These are phyloP conservation scores for Drosophila novamexicana DNA, from an alignment of 1,140 invertebrate genomes.

Conservation along the genomic window DNA sequence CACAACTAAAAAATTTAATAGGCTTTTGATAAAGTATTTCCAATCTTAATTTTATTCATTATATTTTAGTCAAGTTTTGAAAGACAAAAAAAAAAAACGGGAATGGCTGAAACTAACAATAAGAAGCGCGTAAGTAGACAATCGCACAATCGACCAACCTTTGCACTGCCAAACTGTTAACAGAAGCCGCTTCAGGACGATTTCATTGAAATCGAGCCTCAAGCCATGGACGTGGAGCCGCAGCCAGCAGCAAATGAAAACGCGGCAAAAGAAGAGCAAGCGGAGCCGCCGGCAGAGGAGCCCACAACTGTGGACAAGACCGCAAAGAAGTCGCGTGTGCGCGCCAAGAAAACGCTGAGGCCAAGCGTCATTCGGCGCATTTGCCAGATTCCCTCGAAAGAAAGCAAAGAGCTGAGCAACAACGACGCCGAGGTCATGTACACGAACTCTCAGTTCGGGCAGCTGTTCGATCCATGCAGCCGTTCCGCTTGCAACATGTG, in stretches of 20 bases:
- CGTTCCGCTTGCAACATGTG: background rate
- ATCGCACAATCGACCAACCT: too few relatives aligned
- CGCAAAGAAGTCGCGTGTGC: background rate
- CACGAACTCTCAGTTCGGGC: constrained; percentile 19
- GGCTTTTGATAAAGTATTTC: background rate
- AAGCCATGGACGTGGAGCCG: background rate
- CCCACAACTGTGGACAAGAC: background rate
- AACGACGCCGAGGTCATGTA: constrained; percentile 32
- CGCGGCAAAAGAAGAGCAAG: background rate
- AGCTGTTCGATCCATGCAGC: background rate
- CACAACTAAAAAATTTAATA: background rate
- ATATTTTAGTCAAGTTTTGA: too few relatives aligned
- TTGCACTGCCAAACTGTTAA: too few relatives aligned
- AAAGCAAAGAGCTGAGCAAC: background rate
- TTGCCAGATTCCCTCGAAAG: constrained; percentile 13
- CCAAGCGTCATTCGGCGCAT: constrained; percentile 19
- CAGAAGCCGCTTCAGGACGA: background rate
- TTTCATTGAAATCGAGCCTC: background rate
- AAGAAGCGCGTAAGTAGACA: background rate
- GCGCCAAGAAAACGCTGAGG: background rate
- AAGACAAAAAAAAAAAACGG: too few relatives aligned
- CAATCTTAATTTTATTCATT: background rate
- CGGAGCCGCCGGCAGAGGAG: too few relatives aligned
- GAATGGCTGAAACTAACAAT: background rate
- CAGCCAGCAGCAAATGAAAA: background rate